phyloP scores from a whole-genome alignment of 1,140 invertebrate genomes.

The Globodera ellingtonae region DNA sequence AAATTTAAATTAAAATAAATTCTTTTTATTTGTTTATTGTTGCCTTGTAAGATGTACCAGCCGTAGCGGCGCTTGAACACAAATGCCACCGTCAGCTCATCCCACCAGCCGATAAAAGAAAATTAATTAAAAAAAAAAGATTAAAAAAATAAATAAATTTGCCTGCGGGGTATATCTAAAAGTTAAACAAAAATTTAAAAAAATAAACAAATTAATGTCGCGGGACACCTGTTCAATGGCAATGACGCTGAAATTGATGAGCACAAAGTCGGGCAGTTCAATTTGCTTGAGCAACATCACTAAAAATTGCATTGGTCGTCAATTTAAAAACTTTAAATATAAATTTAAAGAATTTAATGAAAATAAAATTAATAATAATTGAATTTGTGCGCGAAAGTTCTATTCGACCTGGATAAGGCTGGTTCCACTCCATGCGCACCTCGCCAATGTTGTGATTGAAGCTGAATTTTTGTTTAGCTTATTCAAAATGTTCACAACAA shows the following conservation, averaged over 20 bases:
- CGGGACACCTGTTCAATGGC: conserved; percentile 60
- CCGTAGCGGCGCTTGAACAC: conserved; percentile 62
- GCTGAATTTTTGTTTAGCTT: conserved; percentile 32
- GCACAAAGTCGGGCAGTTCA: conserved; percentile 62
- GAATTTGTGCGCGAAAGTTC: neutral
- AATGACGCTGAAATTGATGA: conserved; percentile 63
- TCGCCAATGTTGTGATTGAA: conserved; percentile 65
- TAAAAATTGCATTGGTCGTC: neutral
- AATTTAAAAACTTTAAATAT: neutral
- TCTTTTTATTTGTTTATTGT: neutral
- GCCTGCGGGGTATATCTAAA: conserved; percentile 61
- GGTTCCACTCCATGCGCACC: conserved; percentile 64
- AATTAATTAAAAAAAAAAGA: neutral
- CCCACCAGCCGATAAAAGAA: conserved; percentile 56
- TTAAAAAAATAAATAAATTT: neutral
- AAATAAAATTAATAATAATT: too few relatives aligned
- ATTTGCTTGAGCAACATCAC: conserved; percentile 62
- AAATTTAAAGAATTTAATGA: too few relatives aligned
- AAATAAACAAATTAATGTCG: too few relatives aligned
- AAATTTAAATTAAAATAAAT: too few relatives aligned
- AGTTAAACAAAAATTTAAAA: neutral
- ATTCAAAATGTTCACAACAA: conserved; percentile 9
- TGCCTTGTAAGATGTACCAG: conserved; percentile 63
- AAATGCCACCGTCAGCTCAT: conserved; percentile 64
- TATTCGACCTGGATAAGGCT: conserved; percentile 50